A percentile compares a stretch with the other conserved stretches of the same genome.
These are phyloP conservation scores for Radopholus similis DNA, from an alignment of 1,140 invertebrate genomes.

Conservation along the genomic window DNA sequence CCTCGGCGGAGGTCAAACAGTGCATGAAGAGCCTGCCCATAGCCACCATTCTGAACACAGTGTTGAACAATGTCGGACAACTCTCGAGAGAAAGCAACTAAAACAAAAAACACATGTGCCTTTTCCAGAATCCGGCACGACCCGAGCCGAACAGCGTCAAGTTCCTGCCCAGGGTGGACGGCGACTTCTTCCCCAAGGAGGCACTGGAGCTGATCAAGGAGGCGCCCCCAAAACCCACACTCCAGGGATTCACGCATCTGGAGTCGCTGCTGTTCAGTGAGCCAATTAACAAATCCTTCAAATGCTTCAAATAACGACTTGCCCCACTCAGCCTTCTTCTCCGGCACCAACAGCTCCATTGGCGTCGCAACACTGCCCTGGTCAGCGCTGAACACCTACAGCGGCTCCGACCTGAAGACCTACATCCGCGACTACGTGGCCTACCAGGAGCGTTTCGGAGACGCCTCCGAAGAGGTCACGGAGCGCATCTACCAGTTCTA, in stretches of 20 bases:
- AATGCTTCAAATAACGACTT: too few relatives aligned
- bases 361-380: conserved; percentile 9
- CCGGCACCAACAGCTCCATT: conserved; percentile 25
- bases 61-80: not conserved
- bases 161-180: conserved; percentile 28
- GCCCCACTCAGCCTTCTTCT: conserved; percentile 17
- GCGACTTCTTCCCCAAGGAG: conserved; percentile 35
- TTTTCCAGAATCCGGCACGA: too few relatives aligned
- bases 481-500: conserved; percentile 34
- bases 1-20: not conserved
- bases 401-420: not conserved
- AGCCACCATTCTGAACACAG: not conserved
- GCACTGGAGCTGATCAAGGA: conserved; percentile 16
- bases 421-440: conserved; percentile 7
- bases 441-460: conserved; percentile 14
- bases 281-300: not conserved
- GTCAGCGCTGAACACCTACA: conserved; percentile 2
- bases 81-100: not conserved
- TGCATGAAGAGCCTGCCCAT: too few relatives aligned
- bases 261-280: conserved; percentile 33
- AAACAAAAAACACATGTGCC: not conserved
- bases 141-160: conserved; percentile 20
- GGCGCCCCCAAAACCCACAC: conserved; percentile 22
- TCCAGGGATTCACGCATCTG: conserved; percentile 31
- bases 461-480: not conserved